Evolutionary conservation across 2,797 vertebrate genomes (phyloP), one percentile per base, ranked within the genome.

Genomic region (Tarsius wallacei): DNA sequence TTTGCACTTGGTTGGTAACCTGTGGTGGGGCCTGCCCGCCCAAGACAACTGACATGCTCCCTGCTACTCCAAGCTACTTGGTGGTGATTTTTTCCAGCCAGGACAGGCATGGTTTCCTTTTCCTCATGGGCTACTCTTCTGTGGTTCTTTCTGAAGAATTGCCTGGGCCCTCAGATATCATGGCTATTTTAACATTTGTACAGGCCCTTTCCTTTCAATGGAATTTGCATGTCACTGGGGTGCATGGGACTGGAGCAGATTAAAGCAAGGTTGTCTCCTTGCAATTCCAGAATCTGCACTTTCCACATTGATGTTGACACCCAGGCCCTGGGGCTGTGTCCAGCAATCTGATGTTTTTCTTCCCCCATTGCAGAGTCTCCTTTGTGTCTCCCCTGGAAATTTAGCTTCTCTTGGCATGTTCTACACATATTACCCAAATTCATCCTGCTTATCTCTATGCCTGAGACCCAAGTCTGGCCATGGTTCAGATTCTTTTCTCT

Each of bases 31-130:
- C 28, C 19, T 86, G 83, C 76, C 49, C 17, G 9, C 8, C 15
- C 70, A 31, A 21, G 81, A 84, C 49, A 9, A 12, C 74, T 33
- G 24, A 28, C 31, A 42, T 70, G 14, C 9, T 90, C 33, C 47
- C 19, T 91, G 74, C 42, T 61, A 13, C 24, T 89, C 28, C 6
- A 12, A 12, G 17, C 53, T 24, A 28, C 33, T 92, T 51, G 49
- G 47, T 42, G 21, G 47, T 68, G 57, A 78, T 53, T 13, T 51
- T 73, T 59, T 90, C 78, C n/a, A 68, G 21, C 55, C 42, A 83
- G 73, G 31, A 78, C n/a, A 82, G 26, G 59, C 76, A 74, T 71
- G 14, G 13, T 85, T 95, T 86, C 33, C n/a, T 91, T 81, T 68
- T 57, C 42, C 66, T 36, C 11, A 19, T 73, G 51, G 17, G 53